Conservation (phyloP, 2,797 vertebrate genomes). For the Megalops cyprinoides region DNA sequence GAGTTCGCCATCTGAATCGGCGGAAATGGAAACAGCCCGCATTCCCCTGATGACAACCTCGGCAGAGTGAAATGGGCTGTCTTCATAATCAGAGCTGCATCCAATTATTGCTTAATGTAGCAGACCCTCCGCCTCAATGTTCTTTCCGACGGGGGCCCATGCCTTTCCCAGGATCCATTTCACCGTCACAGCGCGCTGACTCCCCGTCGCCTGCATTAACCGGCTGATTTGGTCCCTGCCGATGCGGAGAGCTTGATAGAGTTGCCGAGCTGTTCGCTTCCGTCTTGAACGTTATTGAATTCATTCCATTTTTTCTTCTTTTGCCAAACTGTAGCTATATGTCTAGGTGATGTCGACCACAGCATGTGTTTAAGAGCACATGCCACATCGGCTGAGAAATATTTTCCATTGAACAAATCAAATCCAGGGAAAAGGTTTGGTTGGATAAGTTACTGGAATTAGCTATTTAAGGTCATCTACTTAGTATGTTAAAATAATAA, state of each 20-base stretch:
- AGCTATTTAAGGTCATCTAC: no score
- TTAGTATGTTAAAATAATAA: no score
- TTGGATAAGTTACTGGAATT: no score
- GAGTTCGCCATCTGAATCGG: slow-evolving; percentile 44
- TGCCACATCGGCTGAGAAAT: no score
- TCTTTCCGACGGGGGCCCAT: slow-evolving; percentile 30
- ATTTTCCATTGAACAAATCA: no score
- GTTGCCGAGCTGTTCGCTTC: slow-evolving; percentile 5
- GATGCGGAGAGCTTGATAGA: slow-evolving; percentile 38
- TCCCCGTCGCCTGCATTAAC: slow-evolving; percentile 50
- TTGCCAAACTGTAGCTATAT: slow-evolving; percentile 9
- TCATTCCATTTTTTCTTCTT: neutral
- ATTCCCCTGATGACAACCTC: neutral
- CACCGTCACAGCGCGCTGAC: slow-evolving; percentile 35
- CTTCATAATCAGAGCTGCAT: slow-evolving; percentile 50
- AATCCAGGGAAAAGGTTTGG: no score
- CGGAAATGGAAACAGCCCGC: neutral
- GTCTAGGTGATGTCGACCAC: slow-evolving; percentile 25
- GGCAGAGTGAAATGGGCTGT: slow-evolving; percentile 41
- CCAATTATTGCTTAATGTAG: slow-evolving; percentile 62
- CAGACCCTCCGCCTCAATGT: slow-evolving; percentile 39
- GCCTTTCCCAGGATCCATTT: slow-evolving; percentile 39
- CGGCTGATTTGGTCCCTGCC: slow-evolving; percentile 45
- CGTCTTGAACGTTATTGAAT: slow-evolving; percentile 27
- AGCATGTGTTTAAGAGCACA: neutral